These are phyloP conservation scores for Pollenia amentaria DNA, from an alignment of 2,888 invertebrate species.

Conservation along the genomic window DNA sequence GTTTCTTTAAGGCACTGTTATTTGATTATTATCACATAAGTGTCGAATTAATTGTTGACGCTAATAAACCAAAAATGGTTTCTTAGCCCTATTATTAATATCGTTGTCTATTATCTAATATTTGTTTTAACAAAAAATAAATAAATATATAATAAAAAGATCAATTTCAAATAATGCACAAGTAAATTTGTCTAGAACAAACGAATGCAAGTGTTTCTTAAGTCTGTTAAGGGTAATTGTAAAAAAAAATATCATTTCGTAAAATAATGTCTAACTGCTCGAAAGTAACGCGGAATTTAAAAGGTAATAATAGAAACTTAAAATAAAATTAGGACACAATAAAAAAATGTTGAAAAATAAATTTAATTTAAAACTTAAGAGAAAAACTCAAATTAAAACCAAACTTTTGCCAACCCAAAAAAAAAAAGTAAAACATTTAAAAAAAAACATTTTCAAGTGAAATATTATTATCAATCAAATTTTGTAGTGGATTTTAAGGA, in stretches of 20 bases:
- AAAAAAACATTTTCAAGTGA: too few species aligned
- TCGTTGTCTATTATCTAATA: constrained; percentile 31
- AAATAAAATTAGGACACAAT: neutral
- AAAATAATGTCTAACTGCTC: constrained; percentile 40
- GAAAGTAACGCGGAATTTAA: constrained; percentile 48
- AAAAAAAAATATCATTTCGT: constrained; percentile 28
- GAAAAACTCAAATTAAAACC: too few species aligned
- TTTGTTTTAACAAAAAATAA: constrained; percentile 33
- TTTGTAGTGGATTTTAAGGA: too few species aligned
- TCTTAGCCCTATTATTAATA: constrained; percentile 14
- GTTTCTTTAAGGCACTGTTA: neutral
- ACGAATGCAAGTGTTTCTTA: constrained; percentile 2
- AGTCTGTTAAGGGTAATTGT: constrained; percentile 37
- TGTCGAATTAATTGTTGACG: neutral
- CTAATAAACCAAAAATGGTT: constrained; percentile 47
- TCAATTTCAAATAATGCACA: constrained; percentile 9
- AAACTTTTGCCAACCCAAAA: too few species aligned
- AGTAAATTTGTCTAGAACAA: neutral
- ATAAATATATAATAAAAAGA: neutral
- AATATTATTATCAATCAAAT: too few species aligned
- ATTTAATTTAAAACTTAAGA: neutral
- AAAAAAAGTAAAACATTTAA: neutral
- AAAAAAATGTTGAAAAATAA: neutral
- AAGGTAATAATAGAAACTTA: constrained; percentile 56
- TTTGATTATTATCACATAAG: constrained; percentile 31